Base-by-base conservation (phyloP, 2,888 invertebrate species). In the Brenthis ino region DNA sequence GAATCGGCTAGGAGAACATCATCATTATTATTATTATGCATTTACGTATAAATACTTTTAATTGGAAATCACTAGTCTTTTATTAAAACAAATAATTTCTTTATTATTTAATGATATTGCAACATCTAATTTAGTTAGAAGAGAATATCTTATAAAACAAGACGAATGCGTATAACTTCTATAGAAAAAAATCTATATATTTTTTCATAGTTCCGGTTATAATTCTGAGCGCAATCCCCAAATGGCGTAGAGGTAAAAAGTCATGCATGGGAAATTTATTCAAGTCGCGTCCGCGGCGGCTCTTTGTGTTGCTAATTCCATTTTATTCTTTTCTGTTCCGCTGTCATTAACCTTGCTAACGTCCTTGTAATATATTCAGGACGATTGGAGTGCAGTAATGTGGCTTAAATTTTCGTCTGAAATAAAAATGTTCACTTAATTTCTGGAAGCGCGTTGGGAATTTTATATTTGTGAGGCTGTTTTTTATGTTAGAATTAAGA, bases 261-360 rank as follows among this genome's bases (percentile, higher is more conserved):
- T 83, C 83, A 81, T 83, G 79, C 81, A 81, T 82, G 83, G 75
- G 74, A 78, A 84, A 85, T 83, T 82, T 87, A 86, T 86, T 85
- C 86, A 77, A 75, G 76, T 80, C 79, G 69, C 82, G 83, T 84
- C 80, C 81, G 75, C 71, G 68, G 65, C 71, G 69, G 74, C 78
- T 80, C 85, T 86, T 87, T 87, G 84, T 85, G 82, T 85, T 85
- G 85, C 84, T 87, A 86, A 87, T 88, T 82, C 78, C 80, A 83
- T 86, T 85, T 84, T 83, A 86, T 85, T 85, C 78, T 84, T 82
- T 82, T 82, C 81, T 79, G 74, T 81, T 80, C 78, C 75, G 74
- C 77, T 78, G 79, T 81, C 82, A 83, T 83, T 81, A 82, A 81
- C 80, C 80, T 77, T 69, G 71, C 68, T 68, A 72, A 76, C 73